These are phyloP conservation scores for Lepidotrigona ventralis DNA, from an alignment of 1,140 invertebrate genomes.

Conservation along the genomic window DNA sequence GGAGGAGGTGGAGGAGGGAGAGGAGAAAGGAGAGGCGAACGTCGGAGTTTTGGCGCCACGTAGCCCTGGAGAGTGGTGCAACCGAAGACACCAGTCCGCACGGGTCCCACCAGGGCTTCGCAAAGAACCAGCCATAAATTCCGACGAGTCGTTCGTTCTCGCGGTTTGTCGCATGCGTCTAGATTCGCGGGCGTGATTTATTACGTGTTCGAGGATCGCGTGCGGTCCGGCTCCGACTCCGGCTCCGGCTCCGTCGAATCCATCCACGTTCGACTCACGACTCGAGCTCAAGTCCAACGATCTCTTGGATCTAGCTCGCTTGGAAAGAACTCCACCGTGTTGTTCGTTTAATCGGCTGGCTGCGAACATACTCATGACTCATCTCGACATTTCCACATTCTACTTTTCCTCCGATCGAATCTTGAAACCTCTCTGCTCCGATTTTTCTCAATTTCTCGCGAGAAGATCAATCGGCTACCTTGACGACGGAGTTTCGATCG, in stretches of 20 bases:
- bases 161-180: conserved; percentile 57
- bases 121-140: conserved; percentile 47
- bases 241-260: too few species aligned
- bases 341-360: neutral
- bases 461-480: too few species aligned
- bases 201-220: conserved; percentile 56
- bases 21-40: neutral
- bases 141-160: conserved; percentile 21
- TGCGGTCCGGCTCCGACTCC: conserved; percentile 35
- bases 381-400: too few species aligned
- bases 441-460: too few species aligned
- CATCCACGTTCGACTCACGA: neutral
- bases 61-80: neutral
- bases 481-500: too few species aligned
- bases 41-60: conserved; percentile 33
- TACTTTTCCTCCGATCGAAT: neutral
- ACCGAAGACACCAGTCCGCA: conserved; percentile 14
- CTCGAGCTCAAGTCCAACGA: conserved; percentile 35
- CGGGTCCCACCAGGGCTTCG: neutral
- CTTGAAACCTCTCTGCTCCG: too few species aligned
- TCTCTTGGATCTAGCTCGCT: conserved; percentile 1
- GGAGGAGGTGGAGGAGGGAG: neutral
- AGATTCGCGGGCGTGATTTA: conserved; percentile 56
- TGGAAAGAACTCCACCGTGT: neutral
- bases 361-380: neutral